Evolutionary conservation across 2,113 vertebrate genomes (phyloP), one percentile per base, ranked within the genome.

Genomic region (Noctilio leporinus): DNA sequence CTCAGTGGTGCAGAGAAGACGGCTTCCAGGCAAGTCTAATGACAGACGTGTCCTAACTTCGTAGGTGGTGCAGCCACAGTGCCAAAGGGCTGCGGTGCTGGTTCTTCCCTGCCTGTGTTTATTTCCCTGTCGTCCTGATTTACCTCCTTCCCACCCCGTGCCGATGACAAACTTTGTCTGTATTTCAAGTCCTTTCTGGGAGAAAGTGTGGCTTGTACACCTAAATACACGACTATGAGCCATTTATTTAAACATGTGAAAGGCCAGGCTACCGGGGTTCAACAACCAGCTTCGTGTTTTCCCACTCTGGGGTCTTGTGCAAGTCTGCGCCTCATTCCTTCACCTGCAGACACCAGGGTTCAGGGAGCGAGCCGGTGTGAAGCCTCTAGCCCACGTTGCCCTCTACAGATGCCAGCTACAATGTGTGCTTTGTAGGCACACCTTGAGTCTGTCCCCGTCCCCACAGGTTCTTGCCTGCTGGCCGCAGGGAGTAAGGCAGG

Each of bases 41-140:
- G 33, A 24, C 20, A 9, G 67, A n/a, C n/a, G 9, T 11, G 40
- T 17, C 40, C 38, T 4, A 26, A 20, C 10, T 59, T 35, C 7
- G 4, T 0, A 33, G 1, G 5, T 5, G 45, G 20, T 3, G 7
- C 26, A 55, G 49, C 53, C 38, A 0, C 38, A 2, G 8, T 7
- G 51, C 62, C 4, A 0, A 0, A n/a, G 2, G 38, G 49, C 43
- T 55, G 33, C 4, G 26, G 12, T 1, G 3, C 35, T 26, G 6
- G 24, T 45, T 59, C 53, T 62, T 57, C 47, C 81, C 59, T 43
- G 35, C 38, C 75, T 69, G 72, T 19, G 0, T 84, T 88, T 81
- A 0, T 84, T 88, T 81, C 51, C 33, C n/a, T 53, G 55, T 14
- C 11, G 49, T 30, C 62, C 64, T 47, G n/a, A 35, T n/a, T 69